Base-by-base conservation (phyloP, 1,140 invertebrate species). In the Diabrotica undecimpunctata region DNA sequence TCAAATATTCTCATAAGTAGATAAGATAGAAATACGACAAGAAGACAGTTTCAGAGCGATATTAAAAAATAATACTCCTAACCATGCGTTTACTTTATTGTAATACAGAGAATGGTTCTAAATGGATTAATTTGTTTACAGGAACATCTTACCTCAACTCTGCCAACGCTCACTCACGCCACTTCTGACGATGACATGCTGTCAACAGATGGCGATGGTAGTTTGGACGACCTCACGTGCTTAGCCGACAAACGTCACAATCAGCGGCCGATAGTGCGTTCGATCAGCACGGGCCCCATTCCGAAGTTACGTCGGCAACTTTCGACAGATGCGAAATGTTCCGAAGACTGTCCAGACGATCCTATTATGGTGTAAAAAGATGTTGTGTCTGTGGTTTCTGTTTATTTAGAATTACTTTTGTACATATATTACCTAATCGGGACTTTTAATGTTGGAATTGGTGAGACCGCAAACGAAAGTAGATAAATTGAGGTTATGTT, bases 161-260 rank as follows among this genome's bases (percentile, higher is more conserved):
- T 95, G 68, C 91, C 92, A 0, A 88, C 88, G 66, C 81, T 95
- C 55, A 86, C 87, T 6, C 82, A 91, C 65, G 87, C 90, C 12
- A 90, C 90, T 57, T 93, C 91, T 5, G 93, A 95, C 79, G 92
- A 94, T 75, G 93, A 95, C 69, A 83, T 93, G 66, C 84, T 90
- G 59, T 88, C 87, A 1, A 84, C 87, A 5, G 91, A 92, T 71
- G 85, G 83, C 61, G 84, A 85, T 71, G 87, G 87, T 69, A 88
- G 86, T 67, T 81, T 87, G 6, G 87, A 90, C 72, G 87, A 89
- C 79, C 75, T 83, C 61, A 75, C 72, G 8, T 74, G 71, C 62
- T 64, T 75, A 62, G 71, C 13, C 68, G 73, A 67, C 65, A 72
- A 57, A 72, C 72, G 67, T 51, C 67, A 57, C 11, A 67, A 46